Evolutionary conservation across 2,797 vertebrate genomes (phyloP), one percentile per base, ranked within the genome.

Genomic region (Microhierax caerulescens): DNA sequence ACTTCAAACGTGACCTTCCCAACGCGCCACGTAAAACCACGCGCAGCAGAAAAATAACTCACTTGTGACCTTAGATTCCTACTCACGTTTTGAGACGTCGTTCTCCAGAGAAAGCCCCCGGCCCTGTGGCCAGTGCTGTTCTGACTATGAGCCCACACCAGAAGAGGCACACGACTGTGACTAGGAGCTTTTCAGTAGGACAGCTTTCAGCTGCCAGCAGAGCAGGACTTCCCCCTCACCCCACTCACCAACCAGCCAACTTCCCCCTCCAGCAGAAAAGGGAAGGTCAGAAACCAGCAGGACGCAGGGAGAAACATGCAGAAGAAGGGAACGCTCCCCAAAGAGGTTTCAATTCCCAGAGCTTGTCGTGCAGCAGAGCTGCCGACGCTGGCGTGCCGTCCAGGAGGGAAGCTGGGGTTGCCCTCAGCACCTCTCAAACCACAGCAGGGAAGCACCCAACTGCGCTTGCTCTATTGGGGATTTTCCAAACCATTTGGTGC

Each of bases 371-470:
- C 53, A 23, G 64, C 18, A 9, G 47, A 56, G 73, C 21, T 1
- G 6, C 22, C 3, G 23, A 9, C 2, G 4, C 2, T 2, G 15
- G 13, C 3, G 20, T 2, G 13, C 1, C 10, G 39, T 10, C 34
- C 45, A 8, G 23, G 9, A 2, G 36, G 51, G 64, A 37, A 27
- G 47, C 2, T 0, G 28, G 41, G 32, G 30, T 67, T 2, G 30
- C 28, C 14, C n/a, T 21, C 0, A 8, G 28, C 64, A 24, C 61
- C n/a, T 22, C 23, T 10, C 36, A 24, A 32, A 30, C 9, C 48
- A 2, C 2, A 0, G 37, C 24, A 67, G 36, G 53, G 25, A 15
- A 57, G 45, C 48, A 11, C 34, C 30, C 1, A 59, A 11, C 51
- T 1, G 17, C 68, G 8, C 21, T 20, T 3, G 43, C 23, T 39